phyloP scores from a whole-genome alignment of 2,113 vertebrate genomes.

The Lampris megalopsis region DNA sequence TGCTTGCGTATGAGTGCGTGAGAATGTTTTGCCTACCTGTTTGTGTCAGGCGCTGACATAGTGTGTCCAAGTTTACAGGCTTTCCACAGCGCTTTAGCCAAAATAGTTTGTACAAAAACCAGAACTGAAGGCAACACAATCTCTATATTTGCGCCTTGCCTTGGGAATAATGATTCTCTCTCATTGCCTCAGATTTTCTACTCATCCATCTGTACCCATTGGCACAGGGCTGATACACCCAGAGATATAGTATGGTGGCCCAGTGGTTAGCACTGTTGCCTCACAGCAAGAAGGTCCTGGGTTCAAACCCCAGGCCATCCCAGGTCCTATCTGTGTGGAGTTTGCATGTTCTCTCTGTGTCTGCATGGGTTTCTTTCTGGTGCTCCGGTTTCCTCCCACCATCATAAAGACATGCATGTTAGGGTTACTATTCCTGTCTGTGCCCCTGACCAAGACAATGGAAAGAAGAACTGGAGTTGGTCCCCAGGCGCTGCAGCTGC shows the following conservation, averaged over 20 bases:
- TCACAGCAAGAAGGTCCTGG: no score
- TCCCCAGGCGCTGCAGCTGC: no score
- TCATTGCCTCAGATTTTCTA: conserved; percentile 10
- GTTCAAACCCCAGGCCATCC: no score
- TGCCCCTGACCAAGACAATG: no score
- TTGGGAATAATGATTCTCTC: conserved; percentile 30
- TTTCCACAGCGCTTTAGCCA: conserved; percentile 30
- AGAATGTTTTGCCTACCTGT: conserved; percentile 27
- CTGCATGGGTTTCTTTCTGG: no score
- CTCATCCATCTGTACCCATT: conserved; percentile 39
- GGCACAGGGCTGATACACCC: conserved; percentile 47
- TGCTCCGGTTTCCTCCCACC: no score
- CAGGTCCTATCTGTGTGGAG: no score
- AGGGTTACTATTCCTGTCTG: no score
- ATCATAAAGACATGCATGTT: no score
- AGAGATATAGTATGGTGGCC: conserved; percentile 37
- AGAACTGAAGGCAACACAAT: conserved; percentile 10
- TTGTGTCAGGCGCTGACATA: neutral
- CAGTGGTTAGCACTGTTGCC: no score
- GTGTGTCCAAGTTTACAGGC: conserved; percentile 10
- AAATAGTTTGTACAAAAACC: conserved; percentile 17
- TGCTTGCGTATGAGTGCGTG: conserved; percentile 21
- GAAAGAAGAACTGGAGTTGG: no score
- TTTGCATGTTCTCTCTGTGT: no score
- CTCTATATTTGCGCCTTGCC: neutral